phyloP scores from a whole-genome alignment of 2,797 vertebrate species.

The Limnodromus scolopaceus region DNA sequence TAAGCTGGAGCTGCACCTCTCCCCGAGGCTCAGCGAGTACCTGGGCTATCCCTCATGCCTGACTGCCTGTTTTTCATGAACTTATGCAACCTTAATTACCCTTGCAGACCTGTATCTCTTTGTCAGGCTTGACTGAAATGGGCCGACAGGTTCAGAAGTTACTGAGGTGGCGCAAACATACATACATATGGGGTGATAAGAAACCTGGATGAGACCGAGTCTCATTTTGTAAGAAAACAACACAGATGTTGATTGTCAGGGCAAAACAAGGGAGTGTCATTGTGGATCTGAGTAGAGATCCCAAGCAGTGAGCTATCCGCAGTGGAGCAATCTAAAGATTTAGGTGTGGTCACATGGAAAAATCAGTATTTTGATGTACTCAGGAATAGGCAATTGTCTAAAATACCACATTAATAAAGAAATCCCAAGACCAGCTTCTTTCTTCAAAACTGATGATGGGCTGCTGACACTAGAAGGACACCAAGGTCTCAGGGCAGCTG shows the following conservation, averaged over 20 bases:
- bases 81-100: constrained; percentile 8
- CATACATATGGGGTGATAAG: rapidly evolving
- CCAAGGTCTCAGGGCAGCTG: background rate
- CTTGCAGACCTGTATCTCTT: background rate
- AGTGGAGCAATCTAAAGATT: background rate
- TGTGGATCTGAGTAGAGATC: rapidly evolving
- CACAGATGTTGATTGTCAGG: rapidly evolving
- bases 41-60: background rate
- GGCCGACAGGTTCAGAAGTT: background rate
- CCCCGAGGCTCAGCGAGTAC: background rate
- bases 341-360: background rate
- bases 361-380: background rate
- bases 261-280: background rate
- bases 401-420: background rate
- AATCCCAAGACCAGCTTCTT: background rate
- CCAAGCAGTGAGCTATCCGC: background rate
- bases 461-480: background rate
- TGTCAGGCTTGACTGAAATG: background rate
- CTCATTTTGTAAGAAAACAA: background rate
- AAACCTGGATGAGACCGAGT: background rate
- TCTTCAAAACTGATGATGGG: background rate
- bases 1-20: background rate
- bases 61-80: background rate
- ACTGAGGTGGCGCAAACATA: background rate
- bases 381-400: background rate